phyloP scores from a whole-genome alignment of 2,113 vertebrate species.

The Nesoenas mayeri region DNA sequence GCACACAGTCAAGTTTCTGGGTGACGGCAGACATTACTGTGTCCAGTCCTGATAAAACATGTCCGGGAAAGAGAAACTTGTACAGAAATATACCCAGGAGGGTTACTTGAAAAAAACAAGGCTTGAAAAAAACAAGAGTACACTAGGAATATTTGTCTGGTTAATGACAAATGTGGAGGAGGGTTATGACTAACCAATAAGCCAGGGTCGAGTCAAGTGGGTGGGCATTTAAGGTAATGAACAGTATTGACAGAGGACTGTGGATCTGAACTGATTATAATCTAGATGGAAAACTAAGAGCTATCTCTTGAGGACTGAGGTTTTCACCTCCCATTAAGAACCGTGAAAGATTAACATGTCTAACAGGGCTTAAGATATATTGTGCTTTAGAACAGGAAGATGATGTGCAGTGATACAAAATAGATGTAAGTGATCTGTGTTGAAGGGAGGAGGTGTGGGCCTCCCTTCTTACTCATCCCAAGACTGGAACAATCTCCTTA shows the following conservation, averaged over 20 bases:
- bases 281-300: background rate
- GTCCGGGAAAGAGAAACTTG: background rate
- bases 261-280: background rate
- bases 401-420: background rate
- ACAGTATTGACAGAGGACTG: background rate
- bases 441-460: background rate
- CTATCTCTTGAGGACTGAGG: background rate
- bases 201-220: background rate
- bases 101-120: background rate
- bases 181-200: background rate
- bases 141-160: background rate
- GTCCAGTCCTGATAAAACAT: background rate
- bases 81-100: background rate
- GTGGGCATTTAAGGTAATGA: background rate
- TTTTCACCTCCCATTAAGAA: accelerated
- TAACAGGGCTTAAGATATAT: background rate
- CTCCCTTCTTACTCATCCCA: background rate
- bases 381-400: background rate
- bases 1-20: background rate
- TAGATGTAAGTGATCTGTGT: background rate
- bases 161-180: background rate
- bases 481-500: background rate
- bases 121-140: background rate
- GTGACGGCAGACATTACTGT: background rate
- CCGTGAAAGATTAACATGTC: background rate